Evolutionary conservation across 1,140 invertebrate genomes (phyloP), one percentile per base, ranked within the genome.

Genomic region (Hypsibius dujardini): DNA sequence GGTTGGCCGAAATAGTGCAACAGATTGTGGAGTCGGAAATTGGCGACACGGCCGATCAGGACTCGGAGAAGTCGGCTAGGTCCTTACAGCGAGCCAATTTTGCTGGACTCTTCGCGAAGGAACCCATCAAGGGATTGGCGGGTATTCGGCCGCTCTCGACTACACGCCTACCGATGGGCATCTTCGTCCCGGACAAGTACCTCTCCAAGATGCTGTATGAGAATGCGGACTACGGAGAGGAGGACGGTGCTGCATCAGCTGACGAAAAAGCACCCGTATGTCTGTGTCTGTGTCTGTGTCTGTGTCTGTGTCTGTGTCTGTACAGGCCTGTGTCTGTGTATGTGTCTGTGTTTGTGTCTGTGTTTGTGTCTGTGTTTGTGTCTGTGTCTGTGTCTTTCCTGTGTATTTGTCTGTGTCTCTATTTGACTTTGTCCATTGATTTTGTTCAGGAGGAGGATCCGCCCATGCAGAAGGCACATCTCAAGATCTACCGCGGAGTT

Each of bases 81-180:
- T 28, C n/a, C n/a, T 56, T n/a, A 7, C 50, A 7, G 50, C 50
- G 50, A 7, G 50, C 50, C 7, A 7, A n/a, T 56, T 7, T n/a
- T 7, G 50, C 50, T 56, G 7, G 7, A 7, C n/a, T 56, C 7
- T 56, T 56, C 50, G 50, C 7, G 7, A 56, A 56, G 7, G 50
- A 7, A 7, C 50, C 50, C 7, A 56, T 56, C 7, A 56, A 56
- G 50, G 50, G 50, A 12, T n/a, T 56, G 7, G 50, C 50, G 7
- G 62, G 62, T 67, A 67, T 67, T 67, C 12, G 42, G 42, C 62
- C 62, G 62, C 42, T 67, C 12, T 15, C 62, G 12, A 45, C 62
- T 42, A 45, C 42, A 7, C 12, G 12, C 12, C 7, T 45, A 3
- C 62, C 62, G 12, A 67, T 67, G 62, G 62, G 62, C 3, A 67